Evolutionary conservation across 2,888 invertebrate genomes (phyloP).

Genomic region (Calameuta idolon): DNA sequence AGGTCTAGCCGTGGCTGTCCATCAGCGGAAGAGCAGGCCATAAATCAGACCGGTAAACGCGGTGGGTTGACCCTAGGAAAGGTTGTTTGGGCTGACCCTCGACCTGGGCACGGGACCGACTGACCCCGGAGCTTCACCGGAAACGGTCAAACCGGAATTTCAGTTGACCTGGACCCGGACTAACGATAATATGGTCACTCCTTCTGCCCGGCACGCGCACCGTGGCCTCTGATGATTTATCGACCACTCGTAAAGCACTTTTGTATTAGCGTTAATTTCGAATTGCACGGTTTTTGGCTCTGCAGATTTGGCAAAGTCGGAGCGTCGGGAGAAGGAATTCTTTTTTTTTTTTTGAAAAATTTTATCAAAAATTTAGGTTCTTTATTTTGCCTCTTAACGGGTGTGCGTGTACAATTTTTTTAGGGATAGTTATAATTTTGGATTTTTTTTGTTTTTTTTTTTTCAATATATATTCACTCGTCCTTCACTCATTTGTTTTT

Average conservation of each 20-base stretch:
- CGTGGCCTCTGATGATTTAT: conserved; percentile 53
- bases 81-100: conserved; percentile 65
- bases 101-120: conserved; percentile 54
- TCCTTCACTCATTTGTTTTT: conserved; percentile 19
- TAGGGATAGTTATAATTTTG: background rate
- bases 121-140: conserved; percentile 36
- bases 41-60: conserved; percentile 61
- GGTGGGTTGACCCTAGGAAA: conserved; percentile 60
- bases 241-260: conserved; percentile 17
- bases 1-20: background rate
- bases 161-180: conserved; percentile 53
- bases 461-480: conserved; percentile 23
- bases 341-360: too few relatives aligned
- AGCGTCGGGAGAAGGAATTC: too few relatives aligned
- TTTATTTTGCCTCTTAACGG: too few relatives aligned
- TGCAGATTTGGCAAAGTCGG: background rate
- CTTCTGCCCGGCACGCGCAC: conserved; percentile 59
- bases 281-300: background rate
- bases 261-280: background rate
- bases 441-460: background rate
- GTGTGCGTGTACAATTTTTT: too few relatives aligned
- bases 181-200: conserved; percentile 62
- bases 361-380: too few relatives aligned
- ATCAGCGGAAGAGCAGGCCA: conserved; percentile 45
- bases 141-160: conserved; percentile 52